phyloP scores from a whole-genome alignment of 2,797 vertebrate genomes.

The Balearica regulorum region DNA sequence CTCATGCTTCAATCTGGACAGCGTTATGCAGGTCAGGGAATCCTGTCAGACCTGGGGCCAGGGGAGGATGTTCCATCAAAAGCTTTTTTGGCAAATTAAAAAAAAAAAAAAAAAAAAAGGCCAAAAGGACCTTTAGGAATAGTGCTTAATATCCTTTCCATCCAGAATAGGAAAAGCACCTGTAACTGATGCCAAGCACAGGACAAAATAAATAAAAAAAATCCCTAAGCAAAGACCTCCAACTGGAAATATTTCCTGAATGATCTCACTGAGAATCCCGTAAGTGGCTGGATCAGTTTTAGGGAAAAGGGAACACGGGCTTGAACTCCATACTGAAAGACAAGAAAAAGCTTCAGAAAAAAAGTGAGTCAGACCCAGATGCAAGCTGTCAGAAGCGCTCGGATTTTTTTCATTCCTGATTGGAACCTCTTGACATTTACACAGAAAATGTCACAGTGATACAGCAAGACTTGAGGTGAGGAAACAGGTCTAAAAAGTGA shows the following conservation, averaged over 20 bases:
- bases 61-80: constrained; percentile 44
- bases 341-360: constrained; percentile 21
- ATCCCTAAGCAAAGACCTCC: constrained; percentile 17
- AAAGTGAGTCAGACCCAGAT: neutral
- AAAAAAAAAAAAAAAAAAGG: neutral
- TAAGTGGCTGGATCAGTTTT: constrained; percentile 39
- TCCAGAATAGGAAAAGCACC: constrained; percentile 64
- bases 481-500: neutral
- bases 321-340: neutral
- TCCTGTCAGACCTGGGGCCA: constrained; percentile 57
- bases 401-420: neutral
- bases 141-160: constrained; percentile 54
- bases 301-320: neutral
- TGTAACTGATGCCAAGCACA: constrained; percentile 53
- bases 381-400: neutral
- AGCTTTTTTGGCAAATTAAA: constrained; percentile 45
- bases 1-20: constrained; percentile 61
- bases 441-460: neutral
- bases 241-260: constrained; percentile 25
- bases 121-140: constrained; percentile 60
- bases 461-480: neutral
- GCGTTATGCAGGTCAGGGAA: constrained; percentile 47
- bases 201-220: constrained; percentile 34
- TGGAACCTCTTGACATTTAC: neutral
- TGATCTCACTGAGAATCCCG: constrained; percentile 39